Base-by-base conservation (phyloP, 2,113 vertebrate species). In the Epinephelus moara region DNA sequence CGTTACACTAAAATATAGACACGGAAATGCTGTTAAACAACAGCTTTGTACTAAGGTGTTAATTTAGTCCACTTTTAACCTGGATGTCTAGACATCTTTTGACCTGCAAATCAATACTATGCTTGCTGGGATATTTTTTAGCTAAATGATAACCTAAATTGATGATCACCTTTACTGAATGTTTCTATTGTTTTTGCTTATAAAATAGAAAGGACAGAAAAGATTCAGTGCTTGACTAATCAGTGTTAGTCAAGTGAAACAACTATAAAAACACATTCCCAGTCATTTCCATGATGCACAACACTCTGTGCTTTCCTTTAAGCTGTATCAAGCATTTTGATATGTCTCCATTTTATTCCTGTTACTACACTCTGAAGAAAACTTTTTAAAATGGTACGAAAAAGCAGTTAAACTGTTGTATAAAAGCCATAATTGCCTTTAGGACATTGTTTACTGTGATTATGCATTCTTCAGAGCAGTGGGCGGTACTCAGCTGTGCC, bases 391-490 rank as follows among this genome's bases (percentile, higher is more conserved):
- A 72, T 15, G 23, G 33, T 40, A 14, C 18, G 30, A 23, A 59
- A 63, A 60, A 57, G 27, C 30, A 17, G n/a, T 49, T 25, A 67
- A 61, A 49, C 12, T 45, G 19, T 53, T 69, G 55, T 56, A 83
- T 50, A 75, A 70, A 84, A 80, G 30, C 55, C 40, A 53, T 71
- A 80, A 88, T 81, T 89, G 78, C 76, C 88, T 88, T 75, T 23
- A 53, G 81, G 75, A 68, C 80, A 88, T 78, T 85, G 75, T 89
- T 90, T 80, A 85, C 63, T 82, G 86, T 88, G 75, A 91, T 92
- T 91, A 83, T 79, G 59, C 81, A 80, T 90, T 82, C 80, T 89
- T 87, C 59, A 72, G 69, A 72, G 80, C 77, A 79, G 56, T 80
- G 63, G 81, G 85, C 42, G 45, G 61, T 73, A 50, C 78, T 87